These are phyloP conservation scores for Macrostomum lignano DNA, from an alignment of 1,140 invertebrate genomes.

Conservation along the genomic window DNA sequence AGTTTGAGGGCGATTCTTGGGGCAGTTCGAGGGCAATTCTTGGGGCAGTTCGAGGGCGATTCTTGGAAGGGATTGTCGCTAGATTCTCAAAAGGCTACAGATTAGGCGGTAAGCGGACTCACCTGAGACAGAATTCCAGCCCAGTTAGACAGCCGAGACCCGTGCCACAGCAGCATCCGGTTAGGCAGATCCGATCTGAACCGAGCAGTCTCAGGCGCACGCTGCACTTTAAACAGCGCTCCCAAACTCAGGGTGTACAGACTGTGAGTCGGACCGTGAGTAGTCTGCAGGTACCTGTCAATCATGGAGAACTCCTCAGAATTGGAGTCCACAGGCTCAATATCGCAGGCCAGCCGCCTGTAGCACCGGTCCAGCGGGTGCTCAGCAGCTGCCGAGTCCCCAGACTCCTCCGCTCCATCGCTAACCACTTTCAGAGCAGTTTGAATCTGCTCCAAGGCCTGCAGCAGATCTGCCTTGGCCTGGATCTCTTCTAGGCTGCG, in stretches of 20 bases:
- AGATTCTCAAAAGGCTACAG: no score
- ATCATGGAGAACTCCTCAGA: constrained; percentile 39
- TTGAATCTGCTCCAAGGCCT: constrained; percentile 68
- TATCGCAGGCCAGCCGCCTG: constrained; percentile 51
- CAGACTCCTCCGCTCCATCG: constrained; percentile 32
- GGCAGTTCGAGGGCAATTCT: no score
- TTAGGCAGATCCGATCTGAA: no score
- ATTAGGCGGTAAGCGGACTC: no score
- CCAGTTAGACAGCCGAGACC: no score
- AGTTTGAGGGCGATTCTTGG: no score
- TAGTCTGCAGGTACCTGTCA: constrained; percentile 15
- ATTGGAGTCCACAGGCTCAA: constrained; percentile 39
- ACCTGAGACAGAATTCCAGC: no score
- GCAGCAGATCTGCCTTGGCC: constrained; percentile 61
- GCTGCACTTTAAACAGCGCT: constrained; percentile 17
- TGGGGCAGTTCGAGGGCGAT: no score
- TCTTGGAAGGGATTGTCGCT: no score
- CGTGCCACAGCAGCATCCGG: no score
- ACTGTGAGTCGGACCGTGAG: constrained; percentile 21
- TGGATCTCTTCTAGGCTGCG: constrained; percentile 45
- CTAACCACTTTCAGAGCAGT: constrained; percentile 62
- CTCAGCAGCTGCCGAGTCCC: constrained; percentile 18
- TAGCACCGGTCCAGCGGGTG: constrained; percentile 61
- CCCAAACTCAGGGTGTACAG: constrained; percentile 18
- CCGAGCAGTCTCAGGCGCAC: constrained; percentile 15